Conservation (phyloP, 2,113 vertebrate species). For the Trogon surrucura region DNA sequence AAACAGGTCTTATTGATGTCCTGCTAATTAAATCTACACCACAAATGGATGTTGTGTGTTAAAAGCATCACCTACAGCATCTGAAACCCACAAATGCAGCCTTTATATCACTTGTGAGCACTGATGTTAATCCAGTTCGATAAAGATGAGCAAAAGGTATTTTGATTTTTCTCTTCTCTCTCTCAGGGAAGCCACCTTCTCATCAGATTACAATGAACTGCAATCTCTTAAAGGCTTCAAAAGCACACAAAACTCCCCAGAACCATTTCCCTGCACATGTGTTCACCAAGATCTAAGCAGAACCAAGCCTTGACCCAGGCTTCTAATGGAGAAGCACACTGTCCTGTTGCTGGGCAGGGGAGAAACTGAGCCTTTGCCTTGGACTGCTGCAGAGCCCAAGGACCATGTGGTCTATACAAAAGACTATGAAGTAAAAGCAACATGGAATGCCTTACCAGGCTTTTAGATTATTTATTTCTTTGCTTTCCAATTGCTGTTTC, state of each 20-base stretch:
- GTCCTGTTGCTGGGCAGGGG: not conserved
- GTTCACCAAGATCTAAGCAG: not conserved
- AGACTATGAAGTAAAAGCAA: not conserved
- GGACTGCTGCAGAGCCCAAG: not conserved
- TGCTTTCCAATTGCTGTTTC: not conserved
- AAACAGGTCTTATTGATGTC: not conserved
- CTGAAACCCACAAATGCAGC: not conserved
- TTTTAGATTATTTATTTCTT: not conserved
- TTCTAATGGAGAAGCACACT: not conserved
- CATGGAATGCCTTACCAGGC: rapidly evolving
- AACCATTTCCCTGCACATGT: not conserved
- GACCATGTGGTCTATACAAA: not conserved
- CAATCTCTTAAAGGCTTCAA: not conserved
- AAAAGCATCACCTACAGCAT: not conserved
- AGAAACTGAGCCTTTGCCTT: not conserved
- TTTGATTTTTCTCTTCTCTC: not conserved
- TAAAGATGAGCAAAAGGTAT: not conserved
- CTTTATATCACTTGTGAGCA: not conserved
- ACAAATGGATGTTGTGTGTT: rapidly evolving
- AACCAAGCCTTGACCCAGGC: not conserved
- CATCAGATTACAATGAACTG: not conserved
- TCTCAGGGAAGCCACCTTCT: not conserved
- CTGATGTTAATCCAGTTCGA: not conserved
- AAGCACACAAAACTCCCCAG: not conserved
- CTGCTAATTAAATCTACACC: not conserved